Base-by-base conservation (phyloP, 1,140 invertebrate genomes). In the Drosophila eugracilis region DNA sequence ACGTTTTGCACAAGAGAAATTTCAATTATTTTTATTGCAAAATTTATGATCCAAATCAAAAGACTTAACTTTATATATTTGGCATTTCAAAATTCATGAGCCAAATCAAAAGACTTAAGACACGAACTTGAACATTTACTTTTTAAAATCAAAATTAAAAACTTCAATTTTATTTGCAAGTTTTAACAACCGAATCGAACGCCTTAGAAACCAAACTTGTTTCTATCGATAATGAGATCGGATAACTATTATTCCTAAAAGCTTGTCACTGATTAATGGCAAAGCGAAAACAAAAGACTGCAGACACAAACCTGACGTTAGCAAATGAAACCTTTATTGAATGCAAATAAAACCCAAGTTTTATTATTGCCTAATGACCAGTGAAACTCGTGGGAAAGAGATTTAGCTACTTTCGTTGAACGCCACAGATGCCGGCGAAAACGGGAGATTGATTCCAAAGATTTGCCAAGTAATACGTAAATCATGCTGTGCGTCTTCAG, bases 11-110 rank as follows among this genome's bases (percentile, higher is more conserved):
- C 21, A 57, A 7, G 39, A 52, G 47, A 69, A 69, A 60, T 22
- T 14, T 24, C 34, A 54, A 41, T 34, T 22, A 15, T 45, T 12
- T 36, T 42, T 58, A n/a, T 54, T 54, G 49, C 37, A 4, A 26
- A 37, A 12, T 49, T 17, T 17, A 42, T 59, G 55, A 55, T 32
- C 55, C 42, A 48, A 58, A 72, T 52, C 54, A 52, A 80, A 69
- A 75, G 60, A 78, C 77, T 76, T 67, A 15, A 83, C 71, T 73
- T 47, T 28, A 6, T 28, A 15, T 36, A 15, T 71, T 37, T n/a
- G 10, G 12, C 14, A 2, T 22, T 14, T 2, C 41, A 44, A 24
- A 9, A 24, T 44, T 3, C 3, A 45, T 26, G 7, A 28, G 22
- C 7, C 32, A 71, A 37, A 30, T 21, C 9, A 5, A 10, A 26